These are phyloP conservation scores for Liasis olivaceus DNA, from an alignment of 2,797 vertebrate genomes.

Conservation along the genomic window DNA sequence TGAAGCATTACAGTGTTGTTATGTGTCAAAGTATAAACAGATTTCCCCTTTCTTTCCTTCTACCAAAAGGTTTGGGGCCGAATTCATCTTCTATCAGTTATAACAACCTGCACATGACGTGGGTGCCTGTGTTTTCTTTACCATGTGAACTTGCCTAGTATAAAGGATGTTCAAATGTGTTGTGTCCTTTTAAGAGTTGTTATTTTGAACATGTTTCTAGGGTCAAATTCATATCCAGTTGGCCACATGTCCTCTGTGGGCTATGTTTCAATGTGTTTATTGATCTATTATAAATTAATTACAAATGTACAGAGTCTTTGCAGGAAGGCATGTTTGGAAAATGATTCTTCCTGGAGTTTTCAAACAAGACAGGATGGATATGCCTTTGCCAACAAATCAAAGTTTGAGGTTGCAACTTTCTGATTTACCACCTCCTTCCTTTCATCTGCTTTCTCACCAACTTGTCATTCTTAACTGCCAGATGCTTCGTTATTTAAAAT, in stretches of 20 bases:
- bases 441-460: not conserved
- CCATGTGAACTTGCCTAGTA: too few relatives aligned
- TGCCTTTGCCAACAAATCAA: not conserved
- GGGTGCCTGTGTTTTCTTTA: too few relatives aligned
- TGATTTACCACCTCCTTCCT: not conserved
- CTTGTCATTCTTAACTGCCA: not conserved
- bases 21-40: too few relatives aligned
- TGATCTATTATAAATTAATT: not conserved
- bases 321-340: not conserved
- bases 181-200: not conserved
- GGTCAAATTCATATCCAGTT: not conserved
- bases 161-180: not conserved
- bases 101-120: too few relatives aligned
- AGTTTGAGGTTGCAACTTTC: not conserved
- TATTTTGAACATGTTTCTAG: not conserved
- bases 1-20: too few relatives aligned
- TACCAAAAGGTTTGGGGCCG: slow-evolving; percentile 16
- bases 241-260: too few relatives aligned
- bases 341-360: not conserved
- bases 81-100: not conserved
- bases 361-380: not conserved
- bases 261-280: not conserved
- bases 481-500: not conserved
- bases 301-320: not conserved
- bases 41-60: not conserved